A percentile compares a stretch with the other conserved stretches of the same genome.
phyloP scores from a whole-genome alignment of 2,888 invertebrate genomes.

The Troides oblongomaculatus region DNA sequence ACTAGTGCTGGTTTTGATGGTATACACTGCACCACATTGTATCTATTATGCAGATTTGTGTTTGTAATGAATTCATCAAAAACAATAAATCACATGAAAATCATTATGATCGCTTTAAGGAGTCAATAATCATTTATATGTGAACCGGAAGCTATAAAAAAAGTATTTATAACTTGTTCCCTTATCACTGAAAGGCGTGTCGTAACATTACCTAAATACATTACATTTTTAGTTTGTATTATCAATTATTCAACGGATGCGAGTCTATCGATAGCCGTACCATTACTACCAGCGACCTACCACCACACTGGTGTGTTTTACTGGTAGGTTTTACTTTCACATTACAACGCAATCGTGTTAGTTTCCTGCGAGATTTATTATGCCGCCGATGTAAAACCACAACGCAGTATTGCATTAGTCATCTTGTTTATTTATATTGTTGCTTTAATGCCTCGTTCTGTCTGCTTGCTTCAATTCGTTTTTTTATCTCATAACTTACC shows the following conservation, averaged over 20 bases:
- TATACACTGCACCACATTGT: too few species aligned
- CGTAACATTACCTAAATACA: neutral
- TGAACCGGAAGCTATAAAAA: neutral
- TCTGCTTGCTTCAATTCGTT: constrained; percentile 2
- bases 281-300: constrained; percentile 40
- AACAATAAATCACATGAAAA: too few species aligned
- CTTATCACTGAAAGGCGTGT: neutral
- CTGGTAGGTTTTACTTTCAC: constrained; percentile 33
- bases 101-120: too few species aligned
- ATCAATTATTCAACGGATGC: constrained; percentile 64
- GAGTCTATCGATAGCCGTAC: constrained; percentile 49
- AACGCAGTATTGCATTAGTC: constrained; percentile 42
- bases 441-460: neutral
- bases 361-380: constrained; percentile 45
- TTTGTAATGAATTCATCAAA: too few species aligned
- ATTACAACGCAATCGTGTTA: constrained; percentile 31
- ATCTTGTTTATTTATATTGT: constrained; percentile 44
- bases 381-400: constrained; percentile 44
- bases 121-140: too few species aligned
- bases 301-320: constrained; percentile 10
- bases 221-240: constrained; percentile 48
- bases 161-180: neutral
- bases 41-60: too few species aligned
- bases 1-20: too few species aligned
- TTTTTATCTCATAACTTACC: neutral